These are phyloP conservation scores for Ophiothrix spiculata DNA, from an alignment of 35 echinoderm and acorn worm species.

Conservation along the genomic window DNA sequence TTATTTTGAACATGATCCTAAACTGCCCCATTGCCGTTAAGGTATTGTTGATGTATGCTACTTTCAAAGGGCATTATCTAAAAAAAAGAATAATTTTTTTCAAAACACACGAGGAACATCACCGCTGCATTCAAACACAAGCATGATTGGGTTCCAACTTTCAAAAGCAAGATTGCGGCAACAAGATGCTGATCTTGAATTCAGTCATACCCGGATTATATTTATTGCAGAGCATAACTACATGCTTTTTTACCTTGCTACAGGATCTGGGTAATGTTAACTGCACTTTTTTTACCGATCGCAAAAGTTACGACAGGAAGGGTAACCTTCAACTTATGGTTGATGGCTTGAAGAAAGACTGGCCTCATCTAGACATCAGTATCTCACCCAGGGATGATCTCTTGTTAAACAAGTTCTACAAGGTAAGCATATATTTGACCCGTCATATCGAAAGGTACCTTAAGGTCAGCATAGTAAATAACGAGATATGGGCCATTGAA, in stretches of 20 bases:
- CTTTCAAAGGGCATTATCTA: too few species aligned
- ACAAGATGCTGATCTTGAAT: neutral
- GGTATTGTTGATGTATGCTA: too few species aligned
- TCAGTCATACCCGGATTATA: neutral
- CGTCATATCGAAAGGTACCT: too few species aligned
- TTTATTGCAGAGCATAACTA: too few species aligned
- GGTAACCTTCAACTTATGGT: conserved; percentile 67
- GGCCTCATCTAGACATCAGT: conserved; percentile 67
- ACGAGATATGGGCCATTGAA: too few species aligned
- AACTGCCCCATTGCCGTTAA: too few species aligned
- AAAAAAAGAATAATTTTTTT: neutral
- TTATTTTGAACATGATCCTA: too few species aligned
- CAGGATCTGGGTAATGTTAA: conserved; percentile 95
- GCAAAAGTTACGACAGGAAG: conserved; percentile 63
- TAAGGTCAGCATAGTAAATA: too few species aligned
- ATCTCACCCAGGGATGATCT: conserved; percentile 74
- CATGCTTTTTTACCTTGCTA: conserved; percentile 2
- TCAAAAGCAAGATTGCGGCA: neutral
- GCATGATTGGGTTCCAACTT: too few species aligned
- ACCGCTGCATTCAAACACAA: too few species aligned
- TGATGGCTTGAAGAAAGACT: conserved; percentile 32
- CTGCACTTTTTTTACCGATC: conserved; percentile 79
- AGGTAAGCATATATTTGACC: conserved; percentile 98
- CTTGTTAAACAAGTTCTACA: conserved; percentile 63
- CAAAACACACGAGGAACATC: neutral